phyloP scores from a whole-genome alignment of 2,113 vertebrate genomes.

The Malurus melanocephalus region DNA sequence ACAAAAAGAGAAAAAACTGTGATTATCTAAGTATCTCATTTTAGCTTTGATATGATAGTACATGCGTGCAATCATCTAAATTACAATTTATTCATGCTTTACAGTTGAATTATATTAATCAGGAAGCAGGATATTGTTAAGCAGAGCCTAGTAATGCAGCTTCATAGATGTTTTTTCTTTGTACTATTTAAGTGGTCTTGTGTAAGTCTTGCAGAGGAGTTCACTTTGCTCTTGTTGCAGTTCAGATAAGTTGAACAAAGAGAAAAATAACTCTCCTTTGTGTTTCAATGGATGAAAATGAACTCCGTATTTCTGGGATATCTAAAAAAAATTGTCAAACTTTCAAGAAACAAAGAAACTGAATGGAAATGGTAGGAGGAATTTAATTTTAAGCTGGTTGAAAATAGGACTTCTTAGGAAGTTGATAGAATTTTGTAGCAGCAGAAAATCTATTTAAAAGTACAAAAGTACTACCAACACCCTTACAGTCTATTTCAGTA shows the following conservation, averaged over 20 bases:
- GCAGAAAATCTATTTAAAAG: not conserved
- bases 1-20: not conserved
- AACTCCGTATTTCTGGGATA: not conserved
- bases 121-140: slow-evolving; percentile 39
- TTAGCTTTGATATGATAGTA: slow-evolving; percentile 15
- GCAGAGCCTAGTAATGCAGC: not conserved
- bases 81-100: slow-evolving; percentile 55
- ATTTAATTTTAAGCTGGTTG: not conserved
- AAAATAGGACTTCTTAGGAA: not conserved
- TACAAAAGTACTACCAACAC: not conserved
- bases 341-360: not conserved
- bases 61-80: slow-evolving; percentile 38
- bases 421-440: not conserved
- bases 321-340: not conserved
- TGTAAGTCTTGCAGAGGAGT: slow-evolving; percentile 16
- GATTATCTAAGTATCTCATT: slow-evolving; percentile 50
- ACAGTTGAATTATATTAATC: slow-evolving; percentile 49
- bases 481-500: not conserved
- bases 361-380: not conserved
- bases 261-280: not conserved
- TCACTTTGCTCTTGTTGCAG: slow-evolving; percentile 8
- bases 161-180: slow-evolving; percentile 3
- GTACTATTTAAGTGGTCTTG: slow-evolving; percentile 9
- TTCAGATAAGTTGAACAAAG: slow-evolving; percentile 31
- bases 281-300: not conserved